phyloP scores from a whole-genome alignment of 2,113 vertebrate genomes.

The Gasterosteus aculeatus region DNA sequence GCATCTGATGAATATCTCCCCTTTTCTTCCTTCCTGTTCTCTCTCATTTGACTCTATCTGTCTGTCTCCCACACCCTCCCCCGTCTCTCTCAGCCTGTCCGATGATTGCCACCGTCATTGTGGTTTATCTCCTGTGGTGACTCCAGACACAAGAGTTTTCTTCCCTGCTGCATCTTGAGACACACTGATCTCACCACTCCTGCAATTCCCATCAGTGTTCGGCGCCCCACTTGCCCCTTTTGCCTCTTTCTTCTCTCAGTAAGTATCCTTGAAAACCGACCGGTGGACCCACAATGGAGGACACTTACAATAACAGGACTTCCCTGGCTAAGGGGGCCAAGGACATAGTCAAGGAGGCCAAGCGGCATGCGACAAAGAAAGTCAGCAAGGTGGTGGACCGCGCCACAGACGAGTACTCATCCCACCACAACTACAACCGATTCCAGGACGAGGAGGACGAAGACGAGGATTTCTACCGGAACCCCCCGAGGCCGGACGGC shows the following conservation, averaged over 20 bases:
- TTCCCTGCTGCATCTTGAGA: conserved; percentile 47
- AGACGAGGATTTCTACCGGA: conserved; percentile 80
- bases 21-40: background rate
- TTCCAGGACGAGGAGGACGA: conserved; percentile 91
- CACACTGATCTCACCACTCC: conserved; percentile 38
- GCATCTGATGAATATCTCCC: conserved; percentile 35
- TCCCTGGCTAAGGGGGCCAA: conserved; percentile 93
- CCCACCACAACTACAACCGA: conserved; percentile 86
- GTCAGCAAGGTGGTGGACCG: conserved; percentile 87
- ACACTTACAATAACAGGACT: conserved; percentile 90
- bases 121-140: conserved; percentile 71
- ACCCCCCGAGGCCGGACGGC: conserved; percentile 74
- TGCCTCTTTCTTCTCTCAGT: conserved; percentile 10
- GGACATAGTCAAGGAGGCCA: conserved; percentile 93
- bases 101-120: conserved; percentile 67
- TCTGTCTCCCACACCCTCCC: conserved; percentile 29
- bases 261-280: conserved; percentile 28
- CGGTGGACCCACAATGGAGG: conserved; percentile 85
- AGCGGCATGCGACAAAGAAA: conserved; percentile 90
- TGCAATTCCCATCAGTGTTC: background rate
- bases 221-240: conserved; percentile 12
- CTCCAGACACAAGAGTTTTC: conserved; percentile 62
- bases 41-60: conserved; percentile 21
- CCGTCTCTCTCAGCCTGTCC: conserved; percentile 55
- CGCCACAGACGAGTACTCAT: conserved; percentile 90